Base-by-base conservation (phyloP, 2,888 invertebrate species). In the Parochlus steinenii region DNA sequence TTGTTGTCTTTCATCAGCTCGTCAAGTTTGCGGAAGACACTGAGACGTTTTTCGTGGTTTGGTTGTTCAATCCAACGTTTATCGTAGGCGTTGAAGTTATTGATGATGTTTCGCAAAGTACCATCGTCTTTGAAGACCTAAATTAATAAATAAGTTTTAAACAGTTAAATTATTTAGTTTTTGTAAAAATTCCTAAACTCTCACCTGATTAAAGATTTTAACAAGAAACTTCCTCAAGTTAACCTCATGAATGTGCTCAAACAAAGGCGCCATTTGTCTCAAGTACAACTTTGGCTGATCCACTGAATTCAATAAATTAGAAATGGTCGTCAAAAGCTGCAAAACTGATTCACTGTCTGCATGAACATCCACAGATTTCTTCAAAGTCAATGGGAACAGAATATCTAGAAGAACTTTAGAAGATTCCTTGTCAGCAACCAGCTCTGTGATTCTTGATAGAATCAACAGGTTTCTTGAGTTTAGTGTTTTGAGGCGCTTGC, bases 61-160 rank as follows among this genome's bases (percentile, higher is more conserved):
- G 93, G 90, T 51, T 95, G 92, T 46, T 93, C 92, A n/a, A 93
- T 67, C 74, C 82, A 82, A 42, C 76, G 71, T 28, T 69, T 67
- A 56, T 93, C 82, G 67, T 75, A 90, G 0, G 92, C 76, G 57
- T 95, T 95, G 46, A 93, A 65, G 53, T 79, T 70, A 5, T 53
- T 51, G 3, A 81, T 56, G 10, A 79, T 48, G 10, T 63, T 53
- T 0, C 69, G 63, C 35, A 68, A 62, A 23, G 57, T 43, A 8
- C 62, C 58, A 39, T 60, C 59, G 43, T 62, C 55, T 5, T 42
- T 47, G 16, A 24, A 10, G 5, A n/a, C 22, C n/a, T 14, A 16
- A 33, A 15, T 26, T 33, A 19, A 6, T 17, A 15, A 15, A 7
- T 19, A 18, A 19, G 7, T 26, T 6, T 10, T 26, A n/a, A 34